Evolutionary conservation across 2,113 vertebrate genomes (phyloP).

Genomic region (Nerophis lumbriciformis): DNA sequence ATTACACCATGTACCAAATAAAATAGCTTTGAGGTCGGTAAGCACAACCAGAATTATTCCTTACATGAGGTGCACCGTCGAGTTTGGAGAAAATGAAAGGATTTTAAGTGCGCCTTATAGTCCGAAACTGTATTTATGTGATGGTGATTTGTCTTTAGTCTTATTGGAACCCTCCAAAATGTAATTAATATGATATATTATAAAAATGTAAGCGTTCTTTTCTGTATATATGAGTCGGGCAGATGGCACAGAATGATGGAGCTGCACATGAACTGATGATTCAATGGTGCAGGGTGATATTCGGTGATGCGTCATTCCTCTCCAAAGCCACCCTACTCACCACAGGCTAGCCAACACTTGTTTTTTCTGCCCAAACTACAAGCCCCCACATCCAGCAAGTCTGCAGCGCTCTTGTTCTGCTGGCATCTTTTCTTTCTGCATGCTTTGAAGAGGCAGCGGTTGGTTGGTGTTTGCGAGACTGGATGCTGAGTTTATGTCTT

Average conservation of each 20-base stretch:
- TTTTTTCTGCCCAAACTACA: slow-evolving; percentile 28
- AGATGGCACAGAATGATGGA: slow-evolving; percentile 69
- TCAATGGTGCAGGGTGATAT: slow-evolving; percentile 67
- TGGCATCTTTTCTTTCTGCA: slow-evolving; percentile 37
- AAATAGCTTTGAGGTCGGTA: no score
- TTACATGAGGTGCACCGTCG: no score
- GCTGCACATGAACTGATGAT: slow-evolving; percentile 63
- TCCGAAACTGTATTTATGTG: not conserved
- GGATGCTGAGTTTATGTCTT: slow-evolving; percentile 55
- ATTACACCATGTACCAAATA: no score
- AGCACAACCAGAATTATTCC: no score
- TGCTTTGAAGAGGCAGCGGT: slow-evolving; percentile 46
- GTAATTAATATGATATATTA: no score
- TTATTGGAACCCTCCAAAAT: no score
- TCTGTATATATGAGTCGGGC: slow-evolving; percentile 54
- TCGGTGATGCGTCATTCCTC: slow-evolving; percentile 66
- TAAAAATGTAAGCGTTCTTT: not conserved
- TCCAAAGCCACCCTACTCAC: slow-evolving; percentile 41
- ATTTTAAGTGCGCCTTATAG: no score
- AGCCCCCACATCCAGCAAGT: slow-evolving; percentile 12
- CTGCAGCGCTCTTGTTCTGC: not conserved
- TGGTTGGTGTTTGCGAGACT: slow-evolving; percentile 46
- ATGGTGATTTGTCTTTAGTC: not conserved
- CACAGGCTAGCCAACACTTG: slow-evolving; percentile 46
- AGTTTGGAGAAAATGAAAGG: no score